A percentile compares a stretch with the other conserved stretches of the same genome.
phyloP scores from a whole-genome alignment of 2,113 vertebrate genomes.

The Epinephelus moara region DNA sequence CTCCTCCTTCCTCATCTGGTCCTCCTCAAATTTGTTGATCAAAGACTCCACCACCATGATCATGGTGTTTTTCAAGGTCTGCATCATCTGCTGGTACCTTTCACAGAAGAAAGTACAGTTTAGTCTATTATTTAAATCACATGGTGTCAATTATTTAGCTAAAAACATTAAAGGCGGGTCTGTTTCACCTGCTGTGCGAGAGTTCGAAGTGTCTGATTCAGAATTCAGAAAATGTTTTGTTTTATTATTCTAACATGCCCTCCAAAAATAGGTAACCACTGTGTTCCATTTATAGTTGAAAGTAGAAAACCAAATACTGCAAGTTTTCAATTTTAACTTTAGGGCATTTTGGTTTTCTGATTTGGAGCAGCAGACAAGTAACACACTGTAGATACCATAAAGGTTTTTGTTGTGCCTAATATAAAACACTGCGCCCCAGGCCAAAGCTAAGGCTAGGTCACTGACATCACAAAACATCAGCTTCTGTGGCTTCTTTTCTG shows the following conservation, averaged over 20 bases:
- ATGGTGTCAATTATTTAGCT: not conserved
- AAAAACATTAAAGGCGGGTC: not conserved
- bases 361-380: not conserved
- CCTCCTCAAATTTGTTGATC: slow-evolving; percentile 93
- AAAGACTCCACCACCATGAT: slow-evolving; percentile 91
- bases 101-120: not conserved
- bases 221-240: not conserved
- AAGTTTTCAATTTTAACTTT: not conserved
- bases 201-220: not conserved
- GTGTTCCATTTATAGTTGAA: not conserved
- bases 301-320: not conserved
- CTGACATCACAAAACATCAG: not conserved
- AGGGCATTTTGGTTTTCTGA: not conserved
- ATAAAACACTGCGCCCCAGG: not conserved
- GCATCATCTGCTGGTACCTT: slow-evolving; percentile 95
- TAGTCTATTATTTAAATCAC: not conserved
- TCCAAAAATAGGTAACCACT: not conserved
- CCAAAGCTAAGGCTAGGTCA: not conserved
- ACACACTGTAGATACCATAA: not conserved
- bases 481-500: not conserved
- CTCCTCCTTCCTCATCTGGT: slow-evolving; percentile 88
- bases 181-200: not conserved
- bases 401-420: not conserved
- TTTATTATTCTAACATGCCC: not conserved
- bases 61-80: slow-evolving; percentile 91